These are phyloP conservation scores for Aspidoscelis tigris DNA, from an alignment of 2,113 vertebrate species.

Conservation along the genomic window DNA sequence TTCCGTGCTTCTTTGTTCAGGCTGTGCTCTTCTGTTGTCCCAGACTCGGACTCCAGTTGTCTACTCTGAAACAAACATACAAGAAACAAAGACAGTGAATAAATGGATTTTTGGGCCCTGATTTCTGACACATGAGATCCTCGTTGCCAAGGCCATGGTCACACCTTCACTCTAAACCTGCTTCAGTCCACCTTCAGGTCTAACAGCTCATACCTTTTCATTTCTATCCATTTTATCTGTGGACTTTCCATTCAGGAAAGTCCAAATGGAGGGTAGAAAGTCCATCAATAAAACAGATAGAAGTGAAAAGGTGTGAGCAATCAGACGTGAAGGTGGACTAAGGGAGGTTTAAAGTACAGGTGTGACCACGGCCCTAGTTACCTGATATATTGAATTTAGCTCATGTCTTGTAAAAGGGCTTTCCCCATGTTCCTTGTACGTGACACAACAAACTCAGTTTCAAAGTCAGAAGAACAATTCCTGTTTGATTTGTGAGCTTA, in stretches of 20 bases:
- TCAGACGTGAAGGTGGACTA: no score
- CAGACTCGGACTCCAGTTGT: conserved; percentile 93
- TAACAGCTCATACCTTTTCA: no score
- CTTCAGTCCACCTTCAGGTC: no score
- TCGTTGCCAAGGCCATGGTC: no score
- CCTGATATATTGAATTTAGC: background rate
- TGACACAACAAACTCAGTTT: background rate
- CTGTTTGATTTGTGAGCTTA: background rate
- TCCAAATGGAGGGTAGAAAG: no score
- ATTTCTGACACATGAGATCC: fast-evolving
- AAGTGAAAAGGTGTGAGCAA: no score
- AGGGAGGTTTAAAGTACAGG: no score
- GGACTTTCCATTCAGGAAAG: no score
- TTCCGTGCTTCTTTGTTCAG: conserved; percentile 98
- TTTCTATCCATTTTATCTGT: no score
- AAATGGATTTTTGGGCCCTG: background rate
- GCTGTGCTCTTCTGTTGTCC: conserved; percentile 96
- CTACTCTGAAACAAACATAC: conserved; percentile 82
- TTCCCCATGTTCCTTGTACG: background rate
- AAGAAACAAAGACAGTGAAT: fast-evolving
- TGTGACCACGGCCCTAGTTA: background rate
- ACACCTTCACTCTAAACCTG: no score
- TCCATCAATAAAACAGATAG: no score
- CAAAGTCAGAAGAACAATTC: background rate
- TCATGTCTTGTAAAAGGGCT: background rate